Percentiles rank a stretch among this genome's conserved stretches.
Evolutionary conservation across 2,797 vertebrate species (phyloP).

Genomic region (Intellagama lesueurii): DNA sequence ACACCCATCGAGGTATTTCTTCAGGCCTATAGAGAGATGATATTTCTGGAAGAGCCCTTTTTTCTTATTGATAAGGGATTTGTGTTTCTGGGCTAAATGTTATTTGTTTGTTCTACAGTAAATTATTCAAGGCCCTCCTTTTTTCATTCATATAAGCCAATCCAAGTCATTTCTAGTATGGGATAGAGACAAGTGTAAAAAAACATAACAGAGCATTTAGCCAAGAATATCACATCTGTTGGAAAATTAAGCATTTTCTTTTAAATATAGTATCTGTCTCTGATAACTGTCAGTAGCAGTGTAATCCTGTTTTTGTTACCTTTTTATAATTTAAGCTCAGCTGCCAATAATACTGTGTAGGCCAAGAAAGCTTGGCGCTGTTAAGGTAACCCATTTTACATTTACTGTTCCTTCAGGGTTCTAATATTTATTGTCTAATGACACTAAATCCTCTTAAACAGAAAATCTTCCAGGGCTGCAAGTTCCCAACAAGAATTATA

Average conservation of each 20-base stretch:
- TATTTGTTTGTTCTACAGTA: background rate
- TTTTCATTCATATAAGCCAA: background rate
- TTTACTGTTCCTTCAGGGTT: conserved; percentile 61
- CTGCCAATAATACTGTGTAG: conserved; percentile 61
- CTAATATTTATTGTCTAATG: conserved; percentile 67
- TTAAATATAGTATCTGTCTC: background rate
- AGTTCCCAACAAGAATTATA: conserved; percentile 39
- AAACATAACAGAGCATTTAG: background rate
- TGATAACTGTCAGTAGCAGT: conserved; percentile 41
- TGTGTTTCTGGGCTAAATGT: background rate
- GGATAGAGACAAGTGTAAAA: accelerated
- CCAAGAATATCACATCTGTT: background rate
- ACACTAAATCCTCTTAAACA: conserved; percentile 69
- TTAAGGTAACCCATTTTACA: conserved; percentile 51
- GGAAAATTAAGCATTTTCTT: conserved; percentile 24
- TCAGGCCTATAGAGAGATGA: background rate
- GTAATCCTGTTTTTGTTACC: conserved; percentile 54
- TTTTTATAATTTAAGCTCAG: conserved; percentile 61
- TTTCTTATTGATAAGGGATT: background rate
- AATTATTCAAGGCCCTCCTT: background rate
- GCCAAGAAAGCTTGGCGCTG: conserved; percentile 57
- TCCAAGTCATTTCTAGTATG: background rate
- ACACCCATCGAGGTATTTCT: background rate
- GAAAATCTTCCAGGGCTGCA: conserved; percentile 56
- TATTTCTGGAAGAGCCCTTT: background rate